Conservation (phyloP, 2,797 vertebrate genomes). For the Fratercula arctica region DNA sequence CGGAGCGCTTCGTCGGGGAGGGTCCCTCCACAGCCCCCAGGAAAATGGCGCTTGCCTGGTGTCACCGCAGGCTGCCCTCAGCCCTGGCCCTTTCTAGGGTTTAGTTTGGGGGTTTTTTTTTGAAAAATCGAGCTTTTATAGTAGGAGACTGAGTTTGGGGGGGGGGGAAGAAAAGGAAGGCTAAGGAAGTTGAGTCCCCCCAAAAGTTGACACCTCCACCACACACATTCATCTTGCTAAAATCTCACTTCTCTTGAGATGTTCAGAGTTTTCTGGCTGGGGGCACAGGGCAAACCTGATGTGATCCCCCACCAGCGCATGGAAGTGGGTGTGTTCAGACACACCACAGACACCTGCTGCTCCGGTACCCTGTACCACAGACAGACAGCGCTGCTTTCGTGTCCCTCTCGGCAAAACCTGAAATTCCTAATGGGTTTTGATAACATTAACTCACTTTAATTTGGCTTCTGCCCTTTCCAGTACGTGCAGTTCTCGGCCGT, state of each 20-base stretch:
- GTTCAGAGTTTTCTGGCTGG: not conserved
- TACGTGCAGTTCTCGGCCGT: fast-evolving
- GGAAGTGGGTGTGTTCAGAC: not conserved
- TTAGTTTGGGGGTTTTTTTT: not conserved
- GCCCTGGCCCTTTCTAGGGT: not conserved
- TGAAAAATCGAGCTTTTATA: not conserved
- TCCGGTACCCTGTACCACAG: fast-evolving
- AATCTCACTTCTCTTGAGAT: not conserved
- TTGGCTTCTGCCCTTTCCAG: not conserved
- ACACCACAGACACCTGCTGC: fast-evolving
- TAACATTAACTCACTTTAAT: not conserved
- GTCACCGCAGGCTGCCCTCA: not conserved
- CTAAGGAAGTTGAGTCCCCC: not conserved
- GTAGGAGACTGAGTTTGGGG: not conserved
- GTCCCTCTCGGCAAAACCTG: not conserved
- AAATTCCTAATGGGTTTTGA: not conserved
- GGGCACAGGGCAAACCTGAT: fast-evolving
- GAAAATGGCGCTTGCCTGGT: not conserved
- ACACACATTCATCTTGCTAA: fast-evolving
- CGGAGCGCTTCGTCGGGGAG: no score
- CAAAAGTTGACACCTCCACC: not conserved
- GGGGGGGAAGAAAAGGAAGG: not conserved
- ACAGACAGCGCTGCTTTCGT: fast-evolving
- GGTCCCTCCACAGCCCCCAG: not conserved
- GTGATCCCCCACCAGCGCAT: fast-evolving